These are phyloP conservation scores for Aurelia sp. DNA, from an alignment of 30 jellyfish, hydroid and myxozoan genomes.

Conservation along the genomic window DNA sequence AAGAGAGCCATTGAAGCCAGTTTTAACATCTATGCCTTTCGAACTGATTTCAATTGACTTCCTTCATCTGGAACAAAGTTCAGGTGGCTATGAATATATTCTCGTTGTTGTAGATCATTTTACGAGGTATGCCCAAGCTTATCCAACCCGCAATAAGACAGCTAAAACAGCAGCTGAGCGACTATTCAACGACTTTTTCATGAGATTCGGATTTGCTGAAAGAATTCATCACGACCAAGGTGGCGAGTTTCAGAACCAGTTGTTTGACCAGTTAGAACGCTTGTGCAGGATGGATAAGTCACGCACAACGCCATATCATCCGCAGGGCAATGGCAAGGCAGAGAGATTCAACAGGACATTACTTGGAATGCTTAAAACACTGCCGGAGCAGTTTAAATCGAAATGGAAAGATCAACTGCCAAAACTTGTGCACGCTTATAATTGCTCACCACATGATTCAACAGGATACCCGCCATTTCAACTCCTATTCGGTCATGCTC, in stretches of 20 bases:
- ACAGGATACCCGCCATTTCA: no score
- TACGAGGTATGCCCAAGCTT: slow-evolving; percentile 39
- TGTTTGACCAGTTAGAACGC: no score
- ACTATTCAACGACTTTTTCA: slow-evolving; percentile 26
- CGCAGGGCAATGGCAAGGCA: no score
- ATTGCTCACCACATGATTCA: no score
- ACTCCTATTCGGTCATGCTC: no score
- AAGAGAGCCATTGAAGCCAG: slow-evolving; percentile 30
- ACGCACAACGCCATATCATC: no score
- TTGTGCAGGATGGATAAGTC: no score
- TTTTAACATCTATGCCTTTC: slow-evolving; percentile 17
- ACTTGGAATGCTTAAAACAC: neutral
- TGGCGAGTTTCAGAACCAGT: no score
- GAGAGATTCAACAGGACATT: neutral
- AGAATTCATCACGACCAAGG: no score
- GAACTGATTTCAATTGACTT: slow-evolving; percentile 55
- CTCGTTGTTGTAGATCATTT: slow-evolving; percentile 39
- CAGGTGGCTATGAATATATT: slow-evolving; percentile 42
- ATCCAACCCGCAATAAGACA: slow-evolving; percentile 47
- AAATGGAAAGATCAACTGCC: no score
- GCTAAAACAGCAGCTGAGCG: slow-evolving; percentile 59
- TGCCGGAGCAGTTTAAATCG: no score
- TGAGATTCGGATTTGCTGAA: neutral
- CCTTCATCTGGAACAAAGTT: slow-evolving; percentile 19
- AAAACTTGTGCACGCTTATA: no score